Evolutionary conservation across 2,797 vertebrate genomes (phyloP).

Genomic region (Mastacembelus armatus): DNA sequence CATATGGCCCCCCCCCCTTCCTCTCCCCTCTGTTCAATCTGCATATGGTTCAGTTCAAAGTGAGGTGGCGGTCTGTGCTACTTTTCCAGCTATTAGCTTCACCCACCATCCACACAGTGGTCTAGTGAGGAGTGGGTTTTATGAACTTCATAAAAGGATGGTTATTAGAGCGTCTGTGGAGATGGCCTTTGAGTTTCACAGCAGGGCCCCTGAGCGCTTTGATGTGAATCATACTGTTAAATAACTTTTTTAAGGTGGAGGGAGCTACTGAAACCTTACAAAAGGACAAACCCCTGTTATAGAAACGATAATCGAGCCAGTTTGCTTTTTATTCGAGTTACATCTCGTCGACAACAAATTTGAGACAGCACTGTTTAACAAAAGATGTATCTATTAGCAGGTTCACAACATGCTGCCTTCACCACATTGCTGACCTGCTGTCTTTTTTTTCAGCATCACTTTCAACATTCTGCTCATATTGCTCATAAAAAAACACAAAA

Average conservation of each 20-base stretch:
- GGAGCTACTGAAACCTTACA: conserved; percentile 81
- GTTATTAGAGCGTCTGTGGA: conserved; percentile 90
- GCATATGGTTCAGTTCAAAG: conserved; percentile 90
- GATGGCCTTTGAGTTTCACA: conserved; percentile 89
- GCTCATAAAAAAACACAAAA: background rate
- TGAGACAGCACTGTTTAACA: background rate
- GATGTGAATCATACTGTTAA: conserved; percentile 92
- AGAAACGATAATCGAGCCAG: conserved; percentile 79
- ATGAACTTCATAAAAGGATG: conserved; percentile 92
- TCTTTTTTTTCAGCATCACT: background rate
- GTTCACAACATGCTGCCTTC: background rate
- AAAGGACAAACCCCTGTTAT: conserved; percentile 73
- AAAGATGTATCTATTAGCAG: background rate
- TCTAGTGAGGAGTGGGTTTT: conserved; percentile 90
- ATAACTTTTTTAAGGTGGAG: conserved; percentile 89
- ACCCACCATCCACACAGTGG: conserved; percentile 89
- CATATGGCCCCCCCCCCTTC: conserved; percentile 40
- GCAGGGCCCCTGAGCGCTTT: conserved; percentile 88
- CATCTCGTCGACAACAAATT: background rate
- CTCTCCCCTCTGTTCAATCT: conserved; percentile 73
- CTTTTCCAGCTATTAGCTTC: conserved; percentile 88
- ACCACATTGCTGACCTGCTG: background rate
- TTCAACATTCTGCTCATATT: background rate
- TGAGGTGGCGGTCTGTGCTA: conserved; percentile 87
- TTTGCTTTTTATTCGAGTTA: conserved; percentile 67